Conservation (phyloP, 2,797 vertebrate species). For the Cygnus olor region DNA sequence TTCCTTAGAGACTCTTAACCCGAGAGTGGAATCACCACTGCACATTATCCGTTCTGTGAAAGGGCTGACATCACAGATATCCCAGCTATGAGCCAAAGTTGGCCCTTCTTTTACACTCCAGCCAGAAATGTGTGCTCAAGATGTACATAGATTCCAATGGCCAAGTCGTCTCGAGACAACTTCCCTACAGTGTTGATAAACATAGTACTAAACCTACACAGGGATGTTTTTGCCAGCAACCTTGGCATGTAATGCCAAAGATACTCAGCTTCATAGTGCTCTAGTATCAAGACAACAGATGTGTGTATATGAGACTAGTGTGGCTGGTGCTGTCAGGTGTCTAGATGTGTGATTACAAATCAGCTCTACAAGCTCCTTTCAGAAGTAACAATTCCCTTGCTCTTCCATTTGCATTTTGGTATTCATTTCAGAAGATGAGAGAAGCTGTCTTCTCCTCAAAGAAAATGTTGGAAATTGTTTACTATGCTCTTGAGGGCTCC, state of each 20-base stretch:
- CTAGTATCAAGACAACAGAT: not conserved
- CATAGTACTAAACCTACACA: not conserved
- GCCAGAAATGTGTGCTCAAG: not conserved
- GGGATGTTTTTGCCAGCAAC: constrained; percentile 3
- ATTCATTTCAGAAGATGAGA: not conserved
- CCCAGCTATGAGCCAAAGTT: not conserved
- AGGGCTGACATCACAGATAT: not conserved
- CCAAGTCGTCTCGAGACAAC: not conserved
- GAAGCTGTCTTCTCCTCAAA: not conserved
- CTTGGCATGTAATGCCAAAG: not conserved
- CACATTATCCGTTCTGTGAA: not conserved
- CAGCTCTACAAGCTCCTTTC: not conserved
- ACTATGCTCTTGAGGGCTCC: not conserved
- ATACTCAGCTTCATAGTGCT: not conserved
- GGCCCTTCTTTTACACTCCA: not conserved
- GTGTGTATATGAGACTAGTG: not conserved
- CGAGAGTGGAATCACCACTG: not conserved
- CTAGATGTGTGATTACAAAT: not conserved
- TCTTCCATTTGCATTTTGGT: not conserved
- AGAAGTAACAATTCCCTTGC: not conserved
- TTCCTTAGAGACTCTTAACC: not conserved
- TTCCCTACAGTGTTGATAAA: not conserved
- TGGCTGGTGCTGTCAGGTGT: constrained; percentile 18
- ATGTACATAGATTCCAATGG: not conserved
- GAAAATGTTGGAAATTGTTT: not conserved